Evolutionary conservation across 37 sponge, comb jelly and placozoan species (phyloP).

Genomic region (Agelas oroides): DNA sequence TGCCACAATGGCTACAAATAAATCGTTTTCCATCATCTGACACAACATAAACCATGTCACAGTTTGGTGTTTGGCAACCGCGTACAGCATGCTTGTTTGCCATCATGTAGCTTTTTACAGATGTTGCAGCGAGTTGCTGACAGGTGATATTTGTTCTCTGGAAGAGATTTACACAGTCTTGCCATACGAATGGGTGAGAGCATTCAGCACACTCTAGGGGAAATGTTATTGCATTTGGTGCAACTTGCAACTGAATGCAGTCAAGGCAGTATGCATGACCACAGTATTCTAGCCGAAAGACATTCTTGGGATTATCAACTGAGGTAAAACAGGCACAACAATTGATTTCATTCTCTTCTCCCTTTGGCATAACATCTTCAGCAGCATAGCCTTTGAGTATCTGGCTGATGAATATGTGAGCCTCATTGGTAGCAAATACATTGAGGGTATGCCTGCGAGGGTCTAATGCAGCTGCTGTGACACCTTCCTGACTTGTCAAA

Average conservation of each 20-base stretch:
- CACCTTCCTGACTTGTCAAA: slow-evolving; percentile 18
- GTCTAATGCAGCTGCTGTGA: slow-evolving; percentile 30
- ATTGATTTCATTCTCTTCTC: slow-evolving; percentile 15
- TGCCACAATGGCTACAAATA: slow-evolving; percentile 57
- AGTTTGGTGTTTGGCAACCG: slow-evolving; percentile 74
- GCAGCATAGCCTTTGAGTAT: too few relatives aligned
- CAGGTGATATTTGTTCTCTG: slow-evolving; percentile 17
- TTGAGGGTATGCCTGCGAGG: slow-evolving; percentile 43
- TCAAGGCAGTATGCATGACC: slow-evolving; percentile 74
- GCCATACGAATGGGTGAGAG: slow-evolving; percentile 60
- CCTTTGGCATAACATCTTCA: too few relatives aligned
- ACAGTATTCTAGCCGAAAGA: slow-evolving; percentile 66
- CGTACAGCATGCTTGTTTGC: slow-evolving; percentile 24
- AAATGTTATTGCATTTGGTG: slow-evolving; percentile 46
- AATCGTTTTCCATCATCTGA: slow-evolving; percentile 44
- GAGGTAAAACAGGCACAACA: slow-evolving; percentile 43
- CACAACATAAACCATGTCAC: slow-evolving; percentile 58
- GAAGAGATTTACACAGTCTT: slow-evolving; percentile 70
- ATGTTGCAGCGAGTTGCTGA: slow-evolving; percentile 11
- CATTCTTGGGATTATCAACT: slow-evolving; percentile 6
- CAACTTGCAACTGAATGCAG: slow-evolving; percentile 57
- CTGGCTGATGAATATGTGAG: neutral
- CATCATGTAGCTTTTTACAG: slow-evolving; percentile 23
- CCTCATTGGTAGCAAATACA: slow-evolving; percentile 33
- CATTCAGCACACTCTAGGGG: slow-evolving; percentile 76